Percentiles rank a stretch among this genome's conserved stretches.
Conservation (phyloP, 2,797 vertebrate species). For the Peromyscus aztecus region DNA sequence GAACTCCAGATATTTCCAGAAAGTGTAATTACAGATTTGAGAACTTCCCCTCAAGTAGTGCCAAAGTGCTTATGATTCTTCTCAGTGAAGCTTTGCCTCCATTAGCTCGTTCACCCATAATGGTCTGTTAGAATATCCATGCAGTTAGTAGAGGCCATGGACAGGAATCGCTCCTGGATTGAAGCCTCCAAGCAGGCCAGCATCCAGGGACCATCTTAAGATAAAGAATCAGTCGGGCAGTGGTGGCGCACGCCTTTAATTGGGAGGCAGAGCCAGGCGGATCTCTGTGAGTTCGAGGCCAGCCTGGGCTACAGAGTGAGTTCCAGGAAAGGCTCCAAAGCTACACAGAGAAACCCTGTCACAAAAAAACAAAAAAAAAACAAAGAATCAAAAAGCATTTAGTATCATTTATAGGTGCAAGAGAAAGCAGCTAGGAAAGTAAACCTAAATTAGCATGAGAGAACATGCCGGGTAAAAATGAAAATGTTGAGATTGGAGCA, state of each 20-base stretch:
- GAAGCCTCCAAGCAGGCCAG: too few species aligned
- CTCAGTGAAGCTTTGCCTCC: background rate
- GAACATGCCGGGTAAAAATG: background rate
- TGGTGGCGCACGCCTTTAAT: too few species aligned
- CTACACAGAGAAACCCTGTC: too few species aligned
- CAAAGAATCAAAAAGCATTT: background rate
- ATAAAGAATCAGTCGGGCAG: background rate
- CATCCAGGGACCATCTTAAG: background rate
- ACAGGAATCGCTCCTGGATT: background rate
- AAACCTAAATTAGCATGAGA: background rate
- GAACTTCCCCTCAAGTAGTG: background rate
- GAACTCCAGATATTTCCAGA: slow-evolving; percentile 35
- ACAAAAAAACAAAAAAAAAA: background rate
- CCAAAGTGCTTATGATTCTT: background rate
- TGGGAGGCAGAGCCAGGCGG: too few species aligned
- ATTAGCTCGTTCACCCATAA: background rate
- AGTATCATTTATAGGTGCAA: background rate
- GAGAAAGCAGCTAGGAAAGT: background rate
- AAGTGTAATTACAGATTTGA: background rate
- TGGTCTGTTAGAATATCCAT: background rate
- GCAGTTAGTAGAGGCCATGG: background rate
- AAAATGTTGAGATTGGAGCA: background rate
- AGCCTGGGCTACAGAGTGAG: too few species aligned
- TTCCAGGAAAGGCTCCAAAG: too few species aligned
- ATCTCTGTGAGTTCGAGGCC: too few species aligned